phyloP scores from a whole-genome alignment of 2,888 invertebrate species.

The Automeris io region DNA sequence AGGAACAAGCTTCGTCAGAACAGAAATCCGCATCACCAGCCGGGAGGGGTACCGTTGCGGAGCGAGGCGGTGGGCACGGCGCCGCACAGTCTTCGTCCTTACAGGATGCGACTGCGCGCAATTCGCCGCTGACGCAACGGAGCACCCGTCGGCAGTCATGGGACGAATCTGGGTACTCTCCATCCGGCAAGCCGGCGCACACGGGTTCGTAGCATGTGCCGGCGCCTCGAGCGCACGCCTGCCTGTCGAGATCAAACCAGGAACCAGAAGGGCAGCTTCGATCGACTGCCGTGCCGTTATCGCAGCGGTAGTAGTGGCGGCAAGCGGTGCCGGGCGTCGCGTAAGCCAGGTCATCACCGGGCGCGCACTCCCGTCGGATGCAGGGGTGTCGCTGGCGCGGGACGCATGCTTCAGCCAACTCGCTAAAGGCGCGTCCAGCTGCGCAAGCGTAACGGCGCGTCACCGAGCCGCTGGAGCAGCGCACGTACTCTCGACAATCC shows the following conservation, averaged over 20 bases:
- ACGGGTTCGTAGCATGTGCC: conserved; percentile 78
- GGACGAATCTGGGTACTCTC: conserved; percentile 75
- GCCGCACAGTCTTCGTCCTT: conserved; percentile 33
- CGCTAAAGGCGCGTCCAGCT: conserved; percentile 58
- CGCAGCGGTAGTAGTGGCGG: conserved; percentile 76
- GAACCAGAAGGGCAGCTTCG: conserved; percentile 71
- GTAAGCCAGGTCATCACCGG: conserved; percentile 57
- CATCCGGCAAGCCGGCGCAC: conserved; percentile 76
- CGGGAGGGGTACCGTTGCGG: conserved; percentile 60
- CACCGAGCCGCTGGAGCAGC: conserved; percentile 46
- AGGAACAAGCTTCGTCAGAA: conserved; percentile 63
- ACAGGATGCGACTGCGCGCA: conserved; percentile 53
- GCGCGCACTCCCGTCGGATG: conserved; percentile 54
- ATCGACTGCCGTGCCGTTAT: conserved; percentile 61
- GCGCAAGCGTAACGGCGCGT: conserved; percentile 53
- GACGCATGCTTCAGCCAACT: conserved; percentile 57
- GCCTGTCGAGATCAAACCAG: conserved; percentile 74
- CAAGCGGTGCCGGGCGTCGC: conserved; percentile 77
- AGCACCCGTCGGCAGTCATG: conserved; percentile 74
- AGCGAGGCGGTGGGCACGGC: conserved; percentile 58
- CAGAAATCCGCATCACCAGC: conserved; percentile 72
- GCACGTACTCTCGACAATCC: conserved; percentile 63
- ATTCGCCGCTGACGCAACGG: conserved; percentile 64
- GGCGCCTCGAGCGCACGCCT: conserved; percentile 71
- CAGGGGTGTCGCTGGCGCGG: conserved; percentile 48